phyloP scores from a whole-genome alignment of 2,888 invertebrate species.

The Harpagoxenus sublaevis region DNA sequence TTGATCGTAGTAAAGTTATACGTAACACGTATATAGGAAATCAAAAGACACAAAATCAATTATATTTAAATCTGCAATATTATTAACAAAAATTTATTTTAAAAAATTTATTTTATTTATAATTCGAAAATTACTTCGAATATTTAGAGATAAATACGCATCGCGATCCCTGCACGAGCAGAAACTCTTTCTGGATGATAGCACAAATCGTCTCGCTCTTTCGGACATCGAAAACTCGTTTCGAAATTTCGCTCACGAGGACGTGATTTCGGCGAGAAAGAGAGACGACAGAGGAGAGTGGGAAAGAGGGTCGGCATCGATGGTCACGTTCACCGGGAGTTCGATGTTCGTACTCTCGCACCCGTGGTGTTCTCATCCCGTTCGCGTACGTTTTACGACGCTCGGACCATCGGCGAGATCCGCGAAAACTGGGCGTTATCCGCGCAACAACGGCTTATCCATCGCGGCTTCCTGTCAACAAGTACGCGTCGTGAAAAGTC shows the following conservation, averaged over 20 bases:
- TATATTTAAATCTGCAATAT: background rate
- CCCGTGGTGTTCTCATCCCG: background rate
- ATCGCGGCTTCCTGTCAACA: conserved; percentile 31
- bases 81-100: background rate
- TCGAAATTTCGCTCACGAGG: conserved; percentile 21
- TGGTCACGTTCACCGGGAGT: conserved; percentile 44
- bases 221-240: conserved; percentile 16
- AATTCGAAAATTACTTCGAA: background rate
- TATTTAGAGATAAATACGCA: conserved; percentile 7
- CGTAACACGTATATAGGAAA: background rate
- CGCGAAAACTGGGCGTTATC: conserved; percentile 29
- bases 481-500: conserved; percentile 35
- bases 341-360: conserved; percentile 10
- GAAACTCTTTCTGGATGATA: conserved; percentile 6
- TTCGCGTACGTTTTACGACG: conserved; percentile 42
- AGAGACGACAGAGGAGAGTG: background rate
- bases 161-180: background rate
- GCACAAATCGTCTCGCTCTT: conserved; percentile 22
- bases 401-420: conserved; percentile 23
- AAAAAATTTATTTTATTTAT: background rate
- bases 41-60: background rate
- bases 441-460: conserved; percentile 28
- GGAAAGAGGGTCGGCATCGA: background rate
- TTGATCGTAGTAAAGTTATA: background rate
- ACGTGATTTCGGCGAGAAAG: conserved; percentile 30